phyloP scores from a whole-genome alignment of 2,797 vertebrate species.

The Bucorvus abyssinicus region DNA sequence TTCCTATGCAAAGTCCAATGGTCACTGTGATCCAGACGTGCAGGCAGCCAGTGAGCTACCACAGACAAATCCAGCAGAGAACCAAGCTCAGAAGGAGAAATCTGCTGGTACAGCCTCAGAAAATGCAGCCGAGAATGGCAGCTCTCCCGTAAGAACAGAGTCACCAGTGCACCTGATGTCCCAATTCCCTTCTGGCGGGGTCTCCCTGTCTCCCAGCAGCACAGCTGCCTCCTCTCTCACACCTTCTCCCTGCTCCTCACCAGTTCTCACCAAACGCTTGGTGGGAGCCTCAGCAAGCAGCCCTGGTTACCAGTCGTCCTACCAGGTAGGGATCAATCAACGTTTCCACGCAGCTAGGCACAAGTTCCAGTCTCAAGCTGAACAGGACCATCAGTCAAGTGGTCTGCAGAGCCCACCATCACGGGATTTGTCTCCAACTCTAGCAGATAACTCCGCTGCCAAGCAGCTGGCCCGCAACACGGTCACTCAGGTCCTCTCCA shows the following conservation, averaged over 20 bases:
- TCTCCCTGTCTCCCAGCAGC: slow-evolving; percentile 85
- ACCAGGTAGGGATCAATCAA: slow-evolving; percentile 94
- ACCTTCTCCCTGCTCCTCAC: slow-evolving; percentile 93
- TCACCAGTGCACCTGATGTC: slow-evolving; percentile 69
- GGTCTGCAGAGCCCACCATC: slow-evolving; percentile 83
- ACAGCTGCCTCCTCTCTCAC: slow-evolving; percentile 93
- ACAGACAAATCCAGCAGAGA: slow-evolving; percentile 31
- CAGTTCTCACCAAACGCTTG: slow-evolving; percentile 86
- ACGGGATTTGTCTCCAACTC: slow-evolving; percentile 91
- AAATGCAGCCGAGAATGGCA: slow-evolving; percentile 78
- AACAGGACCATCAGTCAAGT: slow-evolving; percentile 87
- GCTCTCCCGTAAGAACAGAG: slow-evolving; percentile 69
- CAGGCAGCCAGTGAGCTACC: slow-evolving; percentile 33
- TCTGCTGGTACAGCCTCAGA: slow-evolving; percentile 40
- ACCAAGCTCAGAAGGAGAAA: slow-evolving; percentile 49
- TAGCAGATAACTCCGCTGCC: slow-evolving; percentile 86
- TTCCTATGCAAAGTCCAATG: slow-evolving; percentile 74
- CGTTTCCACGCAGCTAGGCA: slow-evolving; percentile 95
- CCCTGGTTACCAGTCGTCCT: slow-evolving; percentile 88
- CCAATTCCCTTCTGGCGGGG: slow-evolving; percentile 71
- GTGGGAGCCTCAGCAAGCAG: slow-evolving; percentile 81
- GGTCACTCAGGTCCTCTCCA: slow-evolving; percentile 96
- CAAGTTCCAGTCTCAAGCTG: slow-evolving; percentile 94
- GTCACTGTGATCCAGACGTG: slow-evolving; percentile 76
- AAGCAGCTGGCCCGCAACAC: slow-evolving; percentile 98